Conservation (phyloP, 2,113 vertebrate species). For the Brachyhypopomus gauderio region DNA sequence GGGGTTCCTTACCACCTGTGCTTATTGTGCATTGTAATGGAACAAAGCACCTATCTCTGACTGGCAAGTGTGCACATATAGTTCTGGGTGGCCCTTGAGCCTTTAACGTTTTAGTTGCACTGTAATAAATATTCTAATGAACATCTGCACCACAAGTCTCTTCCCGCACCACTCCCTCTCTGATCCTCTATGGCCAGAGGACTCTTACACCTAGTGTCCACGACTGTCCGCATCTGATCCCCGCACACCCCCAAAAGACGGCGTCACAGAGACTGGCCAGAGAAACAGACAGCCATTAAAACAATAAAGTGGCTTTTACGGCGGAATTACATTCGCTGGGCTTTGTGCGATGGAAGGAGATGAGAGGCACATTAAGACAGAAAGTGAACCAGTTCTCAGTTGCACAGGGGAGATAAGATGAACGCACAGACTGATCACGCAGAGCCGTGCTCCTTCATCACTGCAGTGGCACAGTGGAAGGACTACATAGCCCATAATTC, state of each 20-base stretch:
- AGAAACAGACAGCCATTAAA: constrained; percentile 27
- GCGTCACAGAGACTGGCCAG: not conserved
- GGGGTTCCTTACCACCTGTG: constrained; percentile 54
- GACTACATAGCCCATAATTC: constrained; percentile 41
- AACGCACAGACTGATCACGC: constrained; percentile 49
- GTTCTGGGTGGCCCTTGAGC: constrained; percentile 24
- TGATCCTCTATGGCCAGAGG: constrained; percentile 4
- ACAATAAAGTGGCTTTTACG: constrained; percentile 21
- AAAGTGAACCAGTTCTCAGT: constrained; percentile 37
- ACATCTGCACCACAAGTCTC: constrained; percentile 57
- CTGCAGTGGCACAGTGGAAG: constrained; percentile 43
- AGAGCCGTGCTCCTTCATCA: constrained; percentile 49
- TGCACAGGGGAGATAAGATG: constrained; percentile 53
- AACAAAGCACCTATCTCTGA: constrained; percentile 50
- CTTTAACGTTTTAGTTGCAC: constrained; percentile 49
- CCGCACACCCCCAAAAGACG: not conserved
- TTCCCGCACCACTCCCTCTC: not conserved
- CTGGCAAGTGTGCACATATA: constrained; percentile 18
- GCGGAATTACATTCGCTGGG: constrained; percentile 12
- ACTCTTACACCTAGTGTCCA: not conserved
- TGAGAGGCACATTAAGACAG: not conserved
- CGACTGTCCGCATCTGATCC: not conserved
- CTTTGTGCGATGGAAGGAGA: constrained; percentile 1
- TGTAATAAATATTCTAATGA: constrained; percentile 62
- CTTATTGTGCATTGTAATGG: constrained; percentile 50